A percentile compares a stretch with the other conserved stretches of the same genome.
phyloP scores from a whole-genome alignment of 2,888 invertebrate species.

The Amphimallon solstitiale region DNA sequence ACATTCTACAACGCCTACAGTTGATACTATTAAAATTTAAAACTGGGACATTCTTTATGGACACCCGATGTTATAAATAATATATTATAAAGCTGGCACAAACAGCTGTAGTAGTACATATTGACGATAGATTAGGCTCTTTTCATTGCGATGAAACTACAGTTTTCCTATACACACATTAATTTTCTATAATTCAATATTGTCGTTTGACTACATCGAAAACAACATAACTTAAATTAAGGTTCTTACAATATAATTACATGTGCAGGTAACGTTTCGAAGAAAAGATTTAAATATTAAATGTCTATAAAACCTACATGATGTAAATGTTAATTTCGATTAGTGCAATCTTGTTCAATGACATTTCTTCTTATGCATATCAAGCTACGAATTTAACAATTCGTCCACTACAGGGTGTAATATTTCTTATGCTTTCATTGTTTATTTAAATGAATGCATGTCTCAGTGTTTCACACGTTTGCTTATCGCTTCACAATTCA shows the following conservation, averaged over 20 bases:
- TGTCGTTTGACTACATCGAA: no score
- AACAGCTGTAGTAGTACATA: no score
- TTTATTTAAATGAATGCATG: conserved; percentile 9
- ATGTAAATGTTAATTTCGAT: conserved; percentile 28
- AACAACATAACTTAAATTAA: no score
- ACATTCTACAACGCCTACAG: no score
- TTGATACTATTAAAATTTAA: no score
- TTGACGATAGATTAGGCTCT: no score
- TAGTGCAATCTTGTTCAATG: conserved; percentile 11
- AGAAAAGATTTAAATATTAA: conserved; percentile 21
- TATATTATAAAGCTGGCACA: no score
- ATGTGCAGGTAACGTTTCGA: conserved; percentile 9
- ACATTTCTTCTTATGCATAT: conserved; percentile 30
- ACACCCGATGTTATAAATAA: no score
- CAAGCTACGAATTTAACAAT: conserved; percentile 18
- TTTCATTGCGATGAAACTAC: no score
- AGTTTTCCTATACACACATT: no score
- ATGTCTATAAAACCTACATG: conserved; percentile 15
- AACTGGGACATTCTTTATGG: no score
- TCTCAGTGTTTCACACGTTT: background rate
- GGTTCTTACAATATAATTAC: background rate
- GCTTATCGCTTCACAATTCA: background rate
- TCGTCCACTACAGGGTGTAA: conserved; percentile 1
- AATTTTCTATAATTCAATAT: no score
- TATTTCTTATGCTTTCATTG: conserved; percentile 21